Evolutionary conservation across 1,140 invertebrate species (phyloP).

Genomic region (Drosophila fuyamai): DNA sequence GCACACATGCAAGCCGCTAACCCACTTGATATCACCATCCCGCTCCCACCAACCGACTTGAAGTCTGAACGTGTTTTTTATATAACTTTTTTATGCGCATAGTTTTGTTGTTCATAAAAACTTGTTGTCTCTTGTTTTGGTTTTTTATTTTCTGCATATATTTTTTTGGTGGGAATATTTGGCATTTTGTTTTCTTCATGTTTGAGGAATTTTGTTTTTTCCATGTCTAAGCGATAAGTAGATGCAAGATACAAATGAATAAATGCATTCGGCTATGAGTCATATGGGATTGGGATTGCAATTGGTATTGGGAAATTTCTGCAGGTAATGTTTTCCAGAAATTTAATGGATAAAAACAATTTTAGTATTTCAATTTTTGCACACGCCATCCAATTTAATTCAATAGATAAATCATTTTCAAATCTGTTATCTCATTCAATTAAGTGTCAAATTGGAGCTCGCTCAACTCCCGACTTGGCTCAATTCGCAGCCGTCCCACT

Average conservation of each 20-base stretch:
- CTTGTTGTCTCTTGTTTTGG: conserved; percentile 44
- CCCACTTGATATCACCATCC: conserved; percentile 33
- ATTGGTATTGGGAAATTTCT: conserved; percentile 7
- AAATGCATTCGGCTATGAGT: conserved; percentile 41
- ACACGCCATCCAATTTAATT: conserved; percentile 11
- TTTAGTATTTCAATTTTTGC: conserved; percentile 10
- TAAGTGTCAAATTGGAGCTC: conserved; percentile 31
- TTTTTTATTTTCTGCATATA: conserved; percentile 64
- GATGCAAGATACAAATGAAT: conserved; percentile 39
- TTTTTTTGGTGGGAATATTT: conserved; percentile 73
- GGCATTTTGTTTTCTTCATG: conserved; percentile 54
- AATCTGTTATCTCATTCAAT: conserved; percentile 46
- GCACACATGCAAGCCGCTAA: conserved; percentile 18
- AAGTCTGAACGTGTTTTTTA: conserved; percentile 75
- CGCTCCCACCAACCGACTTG: conserved; percentile 13
- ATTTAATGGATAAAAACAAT: background rate
- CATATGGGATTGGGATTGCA: conserved; percentile 24
- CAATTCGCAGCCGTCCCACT: conserved; percentile 1
- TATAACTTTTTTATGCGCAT: conserved; percentile 76
- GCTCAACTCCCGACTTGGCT: background rate
- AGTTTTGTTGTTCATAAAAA: conserved; percentile 52
- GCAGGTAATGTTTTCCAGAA: background rate
- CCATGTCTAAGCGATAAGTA: conserved; percentile 28
- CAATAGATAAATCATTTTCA: conserved; percentile 23
- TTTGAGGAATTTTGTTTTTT: conserved; percentile 66